Base-by-base conservation (phyloP, 2,888 invertebrate genomes). In the Mamestra brassicae region DNA sequence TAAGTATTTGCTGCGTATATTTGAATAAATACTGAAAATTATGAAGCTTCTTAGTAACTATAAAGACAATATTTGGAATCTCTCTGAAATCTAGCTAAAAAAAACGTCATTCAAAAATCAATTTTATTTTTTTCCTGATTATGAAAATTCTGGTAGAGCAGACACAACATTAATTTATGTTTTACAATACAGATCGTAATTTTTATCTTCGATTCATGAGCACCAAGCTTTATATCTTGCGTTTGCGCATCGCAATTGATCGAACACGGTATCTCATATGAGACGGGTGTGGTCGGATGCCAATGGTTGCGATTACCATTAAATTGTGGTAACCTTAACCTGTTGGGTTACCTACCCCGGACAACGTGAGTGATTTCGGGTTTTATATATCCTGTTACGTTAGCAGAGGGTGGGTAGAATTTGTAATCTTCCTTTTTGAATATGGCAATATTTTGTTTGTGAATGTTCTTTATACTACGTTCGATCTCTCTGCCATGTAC, bases 231-330 rank as follows among this genome's bases (percentile, higher is more conserved):
- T 74, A 85, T n/a, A 36, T 62, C 38, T 11, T 76, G 83, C 86
- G 74, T 74, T 63, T 66, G 77, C 74, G 87, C 85, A 81, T 87
- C 76, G 77, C 78, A 84, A 88, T 83, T 79, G 85, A 84, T 80
- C 82, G 83, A 73, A 78, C 82, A 80, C 71, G 63, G 79, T 81
- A 83, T 85, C 84, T 78, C 68, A 83, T 87, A 84, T 80, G 67
- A 78, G 81, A 76, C 81, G 84, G 87, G 88, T 87, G 89, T 84
- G 87, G 85, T 83, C 74, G 75, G 76, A 85, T 85, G 75, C 83
- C 87, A 81, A 80, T 87, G 76, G 78, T 80, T 77, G 76, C 61
- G 63, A 81, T 84, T 71, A 80, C 70, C 77, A 81, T 85, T 84
- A 86, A 80, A 86, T 76, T 84, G 80, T 83, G 76, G 83, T 74